A percentile compares a stretch with the other conserved stretches of the same genome.
These are phyloP conservation scores for Collichthys lucidus DNA, from an alignment of 2,113 vertebrate species.

Conservation along the genomic window DNA sequence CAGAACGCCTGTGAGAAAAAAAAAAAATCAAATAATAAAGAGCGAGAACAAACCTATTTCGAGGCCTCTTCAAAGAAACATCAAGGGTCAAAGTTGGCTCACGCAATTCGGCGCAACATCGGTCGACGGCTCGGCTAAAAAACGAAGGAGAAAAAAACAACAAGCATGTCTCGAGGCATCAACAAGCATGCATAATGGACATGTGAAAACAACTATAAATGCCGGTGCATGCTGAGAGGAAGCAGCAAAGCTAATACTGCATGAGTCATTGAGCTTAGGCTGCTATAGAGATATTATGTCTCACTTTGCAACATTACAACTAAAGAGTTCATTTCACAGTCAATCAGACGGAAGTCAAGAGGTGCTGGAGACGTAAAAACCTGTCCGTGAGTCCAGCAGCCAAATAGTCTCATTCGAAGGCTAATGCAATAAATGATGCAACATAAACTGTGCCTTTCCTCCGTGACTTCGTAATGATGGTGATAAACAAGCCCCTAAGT, in stretches of 20 bases:
- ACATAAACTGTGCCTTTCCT: constrained; percentile 41
- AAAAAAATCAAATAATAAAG: neutral
- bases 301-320: constrained; percentile 66
- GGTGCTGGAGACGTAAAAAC: constrained; percentile 24
- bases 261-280: constrained; percentile 71
- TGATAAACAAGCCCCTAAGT: constrained; percentile 63
- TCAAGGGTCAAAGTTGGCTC: constrained; percentile 75
- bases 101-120: constrained; percentile 73
- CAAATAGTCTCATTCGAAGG: constrained; percentile 24
- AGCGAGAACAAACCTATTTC: constrained; percentile 38
- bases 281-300: constrained; percentile 61
- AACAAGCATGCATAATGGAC: constrained; percentile 77
- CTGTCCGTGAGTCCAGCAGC: constrained; percentile 14
- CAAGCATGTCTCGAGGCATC: constrained; percentile 73
- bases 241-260: constrained; percentile 63
- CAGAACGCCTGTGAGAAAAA: neutral
- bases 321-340: constrained; percentile 70
- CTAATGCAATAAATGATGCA: constrained; percentile 57
- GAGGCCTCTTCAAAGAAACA: constrained; percentile 69
- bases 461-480: constrained; percentile 47
- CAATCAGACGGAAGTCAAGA: constrained; percentile 53
- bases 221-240: constrained; percentile 66
- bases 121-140: constrained; percentile 41
- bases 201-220: constrained; percentile 71
- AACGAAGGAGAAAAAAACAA: constrained; percentile 51